phyloP scores from a whole-genome alignment of 2,113 vertebrate genomes.

The Leiothrix lutea region DNA sequence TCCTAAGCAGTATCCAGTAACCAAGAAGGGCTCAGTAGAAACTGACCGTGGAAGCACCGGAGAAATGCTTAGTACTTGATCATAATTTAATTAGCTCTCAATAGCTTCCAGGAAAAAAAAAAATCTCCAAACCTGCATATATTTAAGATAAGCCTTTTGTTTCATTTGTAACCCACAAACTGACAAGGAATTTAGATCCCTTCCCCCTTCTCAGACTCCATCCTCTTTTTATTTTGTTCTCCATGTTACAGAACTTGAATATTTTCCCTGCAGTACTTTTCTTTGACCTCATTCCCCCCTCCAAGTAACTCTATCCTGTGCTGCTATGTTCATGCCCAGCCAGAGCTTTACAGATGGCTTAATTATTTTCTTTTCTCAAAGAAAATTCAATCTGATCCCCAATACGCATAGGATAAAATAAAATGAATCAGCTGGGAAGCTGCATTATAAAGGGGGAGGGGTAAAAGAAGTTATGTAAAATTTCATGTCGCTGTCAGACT shows the following conservation, averaged over 20 bases:
- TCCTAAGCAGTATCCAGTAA: constrained; percentile 39
- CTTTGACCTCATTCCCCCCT: constrained; percentile 46
- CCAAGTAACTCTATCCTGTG: constrained; percentile 61
- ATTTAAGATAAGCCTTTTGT: constrained; percentile 60
- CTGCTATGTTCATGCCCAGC: constrained; percentile 32
- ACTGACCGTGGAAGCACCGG: neutral
- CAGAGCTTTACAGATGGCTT: constrained; percentile 69
- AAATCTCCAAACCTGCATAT: constrained; percentile 10
- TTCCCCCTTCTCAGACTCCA: constrained; percentile 38
- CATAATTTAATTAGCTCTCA: constrained; percentile 49
- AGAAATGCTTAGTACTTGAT: constrained; percentile 8
- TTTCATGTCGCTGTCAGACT: constrained; percentile 67
- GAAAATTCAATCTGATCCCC: constrained; percentile 50
- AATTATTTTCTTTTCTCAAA: constrained; percentile 71
- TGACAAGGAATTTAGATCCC: constrained; percentile 45
- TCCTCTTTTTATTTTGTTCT: constrained; percentile 37
- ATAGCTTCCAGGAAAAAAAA: constrained; percentile 40
- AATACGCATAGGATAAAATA: constrained; percentile 60
- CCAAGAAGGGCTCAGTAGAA: constrained; percentile 45
- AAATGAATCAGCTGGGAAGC: constrained; percentile 68
- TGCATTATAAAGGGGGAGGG: constrained; percentile 45
- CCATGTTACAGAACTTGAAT: constrained; percentile 20
- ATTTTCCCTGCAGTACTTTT: constrained; percentile 35
- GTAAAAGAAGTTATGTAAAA: constrained; percentile 65
- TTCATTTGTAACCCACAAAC: constrained; percentile 53